A percentile compares a stretch with the other conserved stretches of the same genome.
Evolutionary conservation across 2,113 vertebrate species (phyloP).

Genomic region (Nothobranchius furzeri): DNA sequence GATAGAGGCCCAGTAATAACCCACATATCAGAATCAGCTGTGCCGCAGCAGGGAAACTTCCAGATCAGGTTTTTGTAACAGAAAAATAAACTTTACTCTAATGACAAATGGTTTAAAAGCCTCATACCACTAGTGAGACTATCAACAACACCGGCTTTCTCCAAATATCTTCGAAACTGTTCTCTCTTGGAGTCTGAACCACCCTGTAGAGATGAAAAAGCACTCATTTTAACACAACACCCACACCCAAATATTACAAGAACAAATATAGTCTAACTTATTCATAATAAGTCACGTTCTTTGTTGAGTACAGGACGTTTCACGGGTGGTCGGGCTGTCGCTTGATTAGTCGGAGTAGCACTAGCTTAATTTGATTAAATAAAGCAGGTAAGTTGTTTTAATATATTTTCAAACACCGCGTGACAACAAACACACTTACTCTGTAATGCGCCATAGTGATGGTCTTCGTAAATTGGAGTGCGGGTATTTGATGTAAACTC

Average conservation of each 20-base stretch:
- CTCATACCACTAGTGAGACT: constrained; percentile 89
- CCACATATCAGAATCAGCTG: background rate
- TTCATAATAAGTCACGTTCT: background rate
- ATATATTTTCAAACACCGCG: background rate
- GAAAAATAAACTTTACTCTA: too few species aligned
- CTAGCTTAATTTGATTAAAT: constrained; percentile 22
- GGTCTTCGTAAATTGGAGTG: too few species aligned
- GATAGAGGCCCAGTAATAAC: background rate
- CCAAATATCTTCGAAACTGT: constrained; percentile 94
- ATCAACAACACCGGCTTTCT: constrained; percentile 92
- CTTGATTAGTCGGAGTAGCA: background rate
- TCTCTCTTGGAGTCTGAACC: constrained; percentile 89
- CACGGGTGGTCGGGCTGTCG: background rate
- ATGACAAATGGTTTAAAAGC: background rate
- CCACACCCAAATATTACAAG: background rate
- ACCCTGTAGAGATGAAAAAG: constrained; percentile 70
- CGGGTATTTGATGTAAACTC: too few species aligned
- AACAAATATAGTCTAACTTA: background rate
- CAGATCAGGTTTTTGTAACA: too few species aligned
- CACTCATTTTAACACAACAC: background rate
- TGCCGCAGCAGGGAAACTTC: background rate
- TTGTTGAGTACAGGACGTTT: background rate
- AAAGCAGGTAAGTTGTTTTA: background rate
- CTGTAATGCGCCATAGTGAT: constrained; percentile 68
- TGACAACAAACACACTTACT: constrained; percentile 51